Evolutionary conservation across 2,797 vertebrate species (phyloP).

Genomic region (Myripristis murdjan): DNA sequence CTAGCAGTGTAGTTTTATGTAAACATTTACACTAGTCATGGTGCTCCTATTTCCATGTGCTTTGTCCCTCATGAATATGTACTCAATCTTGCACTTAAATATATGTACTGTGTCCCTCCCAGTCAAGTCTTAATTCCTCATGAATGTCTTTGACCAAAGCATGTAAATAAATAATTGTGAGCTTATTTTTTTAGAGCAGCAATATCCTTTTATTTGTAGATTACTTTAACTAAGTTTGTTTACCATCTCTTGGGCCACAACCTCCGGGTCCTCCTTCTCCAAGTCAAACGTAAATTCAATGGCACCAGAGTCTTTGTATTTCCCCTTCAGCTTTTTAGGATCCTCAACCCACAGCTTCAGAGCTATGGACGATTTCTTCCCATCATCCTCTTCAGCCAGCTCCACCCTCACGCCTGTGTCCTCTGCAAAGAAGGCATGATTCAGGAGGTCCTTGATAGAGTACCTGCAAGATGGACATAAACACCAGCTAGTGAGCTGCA

Average conservation of each 20-base stretch:
- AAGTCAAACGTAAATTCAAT: conserved; percentile 98
- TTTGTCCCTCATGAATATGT: too few species aligned
- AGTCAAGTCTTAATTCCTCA: too few species aligned
- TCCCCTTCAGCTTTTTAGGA: conserved; percentile 97
- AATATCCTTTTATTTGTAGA: background rate
- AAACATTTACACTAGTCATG: too few species aligned
- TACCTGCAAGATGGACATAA: conserved; percentile 86
- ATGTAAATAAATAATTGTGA: too few species aligned
- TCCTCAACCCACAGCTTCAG: conserved; percentile 99
- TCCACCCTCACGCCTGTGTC: conserved; percentile 98
- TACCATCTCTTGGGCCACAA: conserved; percentile 99
- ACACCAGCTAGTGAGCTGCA: conserved; percentile 32
- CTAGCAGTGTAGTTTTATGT: too few species aligned
- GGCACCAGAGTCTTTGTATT: conserved; percentile 98
- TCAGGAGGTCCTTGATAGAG: conserved; percentile 97
- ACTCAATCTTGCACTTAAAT: too few species aligned
- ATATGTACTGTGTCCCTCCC: too few species aligned
- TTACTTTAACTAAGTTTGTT: conserved; percentile 8
- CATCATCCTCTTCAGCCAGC: conserved; percentile 97
- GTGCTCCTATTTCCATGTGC: too few species aligned
- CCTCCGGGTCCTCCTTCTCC: conserved; percentile 94
- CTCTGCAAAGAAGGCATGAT: conserved; percentile 98
- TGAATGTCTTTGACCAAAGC: too few species aligned
- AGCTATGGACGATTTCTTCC: conserved; percentile 94
- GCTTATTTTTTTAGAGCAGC: too few species aligned